Conservation (phyloP, 2,888 invertebrate species). For the Rhogogaster chlorosoma region DNA sequence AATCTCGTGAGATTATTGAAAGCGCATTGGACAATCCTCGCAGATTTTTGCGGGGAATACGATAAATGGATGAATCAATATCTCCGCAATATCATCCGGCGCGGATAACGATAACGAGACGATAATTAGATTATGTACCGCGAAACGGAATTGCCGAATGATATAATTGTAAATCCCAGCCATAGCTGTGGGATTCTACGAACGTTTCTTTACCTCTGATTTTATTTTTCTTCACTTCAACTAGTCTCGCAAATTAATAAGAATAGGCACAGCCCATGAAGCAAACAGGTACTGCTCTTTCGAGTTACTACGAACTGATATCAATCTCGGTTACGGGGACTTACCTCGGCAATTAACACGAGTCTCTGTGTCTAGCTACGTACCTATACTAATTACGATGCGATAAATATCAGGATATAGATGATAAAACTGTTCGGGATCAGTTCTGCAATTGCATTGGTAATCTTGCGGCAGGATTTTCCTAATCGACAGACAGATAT, state of each 20-base stretch:
- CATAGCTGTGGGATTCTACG: neutral
- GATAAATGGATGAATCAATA: neutral
- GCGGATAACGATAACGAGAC: neutral
- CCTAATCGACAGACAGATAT: neutral
- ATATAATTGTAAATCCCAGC: neutral
- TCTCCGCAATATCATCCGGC: neutral
- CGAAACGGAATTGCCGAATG: slow-evolving; percentile 22
- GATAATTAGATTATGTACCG: neutral
- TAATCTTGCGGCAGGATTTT: neutral
- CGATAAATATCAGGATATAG: slow-evolving; percentile 32
- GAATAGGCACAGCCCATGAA: neutral
- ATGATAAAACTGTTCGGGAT: neutral
- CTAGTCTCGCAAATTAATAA: neutral
- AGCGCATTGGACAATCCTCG: neutral
- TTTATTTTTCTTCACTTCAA: neutral
- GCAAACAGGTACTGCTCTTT: neutral
- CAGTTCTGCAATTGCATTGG: neutral
- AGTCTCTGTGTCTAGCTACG: neutral
- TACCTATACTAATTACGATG: slow-evolving; percentile 3
- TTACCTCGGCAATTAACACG: neutral
- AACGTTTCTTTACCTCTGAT: neutral
- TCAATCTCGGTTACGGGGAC: slow-evolving; percentile 15
- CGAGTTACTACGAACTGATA: neutral
- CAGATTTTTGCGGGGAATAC: neutral
- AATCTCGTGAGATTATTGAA: neutral